Base-by-base conservation (phyloP, 2,888 invertebrate species). In the Thyatira batis region DNA sequence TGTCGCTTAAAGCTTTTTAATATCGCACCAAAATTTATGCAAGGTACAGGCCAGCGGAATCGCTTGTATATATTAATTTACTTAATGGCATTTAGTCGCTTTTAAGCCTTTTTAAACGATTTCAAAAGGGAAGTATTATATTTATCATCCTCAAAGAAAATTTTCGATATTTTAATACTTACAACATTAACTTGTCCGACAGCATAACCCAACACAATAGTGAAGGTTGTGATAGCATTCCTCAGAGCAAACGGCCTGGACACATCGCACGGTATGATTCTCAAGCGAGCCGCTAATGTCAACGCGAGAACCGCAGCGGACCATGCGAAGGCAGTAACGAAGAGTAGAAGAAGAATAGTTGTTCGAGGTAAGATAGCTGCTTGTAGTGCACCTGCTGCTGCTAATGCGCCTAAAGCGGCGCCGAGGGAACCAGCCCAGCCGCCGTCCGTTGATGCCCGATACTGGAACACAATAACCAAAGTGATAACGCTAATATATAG, bases 101-200 rank as follows among this genome's bases (percentile, higher is more conserved):
- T n/a, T n/a, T n/a, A n/a, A n/a, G n/a, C n/a, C n/a, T n/a, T n/a
- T n/a, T n/a, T n/a, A n/a, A n/a, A n/a, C n/a, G n/a, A n/a, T n/a
- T n/a, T n/a, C n/a, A n/a, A n/a, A n/a, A n/a, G n/a, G n/a, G n/a
- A n/a, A n/a, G n/a, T n/a, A n/a, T n/a, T n/a, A n/a, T n/a, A n/a
- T n/a, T n/a, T n/a, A n/a, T n/a, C n/a, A n/a, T n/a, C n/a, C n/a
- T n/a, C n/a, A n/a, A n/a, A n/a, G n/a, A n/a, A n/a, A n/a, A 10
- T 30, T n/a, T 10, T 3, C 20, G n/a, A n/a, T 21, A 39, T 46
- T 28, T 28, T 21, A 27, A 53, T 63, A 94, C 97, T 94, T 92
- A 98, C 97, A 93, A 97, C 97, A 93, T 98, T 98, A 58, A 97
- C 97, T 92, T 98, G 97, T 50, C 97, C 97, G 61, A 97, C 97